Evolutionary conservation across 1,140 invertebrate species (phyloP), one percentile per base, ranked within the genome.

Genomic region (Trichonephila clavipes): DNA sequence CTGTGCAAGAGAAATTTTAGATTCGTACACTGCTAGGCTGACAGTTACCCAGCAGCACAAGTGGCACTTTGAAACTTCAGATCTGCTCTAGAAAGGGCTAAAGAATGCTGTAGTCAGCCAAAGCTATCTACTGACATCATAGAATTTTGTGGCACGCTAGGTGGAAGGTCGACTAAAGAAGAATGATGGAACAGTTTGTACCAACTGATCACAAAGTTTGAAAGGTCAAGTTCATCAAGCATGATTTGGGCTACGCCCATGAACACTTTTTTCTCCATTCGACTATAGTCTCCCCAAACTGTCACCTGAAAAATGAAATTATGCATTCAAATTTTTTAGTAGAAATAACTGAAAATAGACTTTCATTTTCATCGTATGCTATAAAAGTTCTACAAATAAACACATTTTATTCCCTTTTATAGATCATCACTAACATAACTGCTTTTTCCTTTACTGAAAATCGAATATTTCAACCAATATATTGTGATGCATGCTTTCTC

Each of bases 221-320:
- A 98, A 94, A 99, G 97, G 96, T 99, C 98, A 94, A 99, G 97
- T 96, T 99, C 98, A 96, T 99, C 99, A 95, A 99, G 97, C 97
- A 99, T 98, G 95, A 99, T 99, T 97, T 99, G 99, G 95, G 99
- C 98, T 94, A 99, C 98, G 85, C 99, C 99, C 99, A 99, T 99
- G 96, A 99, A 99, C 94, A 99, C 98, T 97, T 99, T 99, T 96
- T 98, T 98, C 96, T 99, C 97, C 95, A 99, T 97, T 95, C 99
- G 97, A 92, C 99, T 99, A 95, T 99, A 99, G 96, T 99, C 99
- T 94, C 99, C 99, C 98, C 99, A 99, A 34, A 99, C 99, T 82
- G 98, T 99, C 88, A 99, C 98, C 99, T 99, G 95, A 61, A 86
- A 88, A 62, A 7, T 4, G 61, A 88, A 88, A 64, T 40, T 7